phyloP scores from a whole-genome alignment of 1,140 invertebrate species.

The Tetragnatha versicolor region DNA sequence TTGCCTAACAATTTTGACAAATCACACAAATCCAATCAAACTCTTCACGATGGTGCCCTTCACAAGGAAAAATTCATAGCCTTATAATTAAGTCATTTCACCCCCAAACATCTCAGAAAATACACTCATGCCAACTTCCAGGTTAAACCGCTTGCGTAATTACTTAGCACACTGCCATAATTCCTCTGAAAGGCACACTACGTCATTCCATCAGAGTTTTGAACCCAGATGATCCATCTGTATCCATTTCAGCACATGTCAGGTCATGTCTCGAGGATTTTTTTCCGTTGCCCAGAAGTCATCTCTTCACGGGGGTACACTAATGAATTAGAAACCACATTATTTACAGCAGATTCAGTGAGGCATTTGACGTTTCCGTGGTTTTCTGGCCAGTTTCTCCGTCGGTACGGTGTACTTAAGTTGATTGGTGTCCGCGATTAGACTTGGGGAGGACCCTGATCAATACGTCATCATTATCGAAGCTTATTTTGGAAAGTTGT shows the following conservation, averaged over 20 bases:
- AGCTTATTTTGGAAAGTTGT: constrained; percentile 24
- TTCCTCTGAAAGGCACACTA: no score
- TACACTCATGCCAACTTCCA: no score
- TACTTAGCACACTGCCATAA: no score
- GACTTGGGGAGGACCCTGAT: constrained; percentile 16
- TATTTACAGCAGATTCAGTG: constrained; percentile 29
- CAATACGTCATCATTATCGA: constrained; percentile 34
- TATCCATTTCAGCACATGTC: constrained; percentile 2
- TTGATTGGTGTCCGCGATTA: constrained; percentile 35
- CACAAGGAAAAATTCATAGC: no score
- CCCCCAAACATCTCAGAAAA: no score
- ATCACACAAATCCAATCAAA: no score
- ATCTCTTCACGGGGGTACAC: not conserved
- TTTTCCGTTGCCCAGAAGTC: constrained; percentile 6
- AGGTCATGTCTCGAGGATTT: constrained; percentile 13
- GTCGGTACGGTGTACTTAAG: constrained; percentile 31
- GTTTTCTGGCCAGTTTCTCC: not conserved
- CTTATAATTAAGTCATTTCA: no score
- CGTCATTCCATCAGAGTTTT: no score
- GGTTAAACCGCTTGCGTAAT: no score
- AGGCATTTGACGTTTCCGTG: constrained; percentile 22
- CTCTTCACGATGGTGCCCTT: no score
- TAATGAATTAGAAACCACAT: constrained; percentile 34
- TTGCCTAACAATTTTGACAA: no score
- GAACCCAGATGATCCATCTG: constrained; percentile 13